These are phyloP conservation scores for Prunella himalayana DNA, from an alignment of 2,113 vertebrate genomes.

Conservation along the genomic window DNA sequence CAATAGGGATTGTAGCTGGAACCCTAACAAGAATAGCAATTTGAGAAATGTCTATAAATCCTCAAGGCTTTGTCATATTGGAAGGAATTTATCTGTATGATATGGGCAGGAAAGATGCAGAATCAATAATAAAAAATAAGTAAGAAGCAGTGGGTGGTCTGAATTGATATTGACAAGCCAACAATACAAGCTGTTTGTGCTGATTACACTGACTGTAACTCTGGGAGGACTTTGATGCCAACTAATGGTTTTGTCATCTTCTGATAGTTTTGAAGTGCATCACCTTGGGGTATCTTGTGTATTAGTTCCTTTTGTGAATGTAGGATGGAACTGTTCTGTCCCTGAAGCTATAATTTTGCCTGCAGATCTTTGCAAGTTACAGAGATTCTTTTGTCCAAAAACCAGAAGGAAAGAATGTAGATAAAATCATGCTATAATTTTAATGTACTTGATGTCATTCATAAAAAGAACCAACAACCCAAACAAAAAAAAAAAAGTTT, in stretches of 20 bases:
- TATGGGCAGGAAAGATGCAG: constrained; percentile 17
- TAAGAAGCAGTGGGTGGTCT: constrained; percentile 4
- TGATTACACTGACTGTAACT: background rate
- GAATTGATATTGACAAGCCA: constrained; percentile 44
- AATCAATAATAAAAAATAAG: constrained; percentile 58
- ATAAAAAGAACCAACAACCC: background rate
- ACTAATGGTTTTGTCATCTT: background rate
- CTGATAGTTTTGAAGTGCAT: constrained; percentile 1
- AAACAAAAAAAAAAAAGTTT: background rate
- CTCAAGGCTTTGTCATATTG: constrained; percentile 47
- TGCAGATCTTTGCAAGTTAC: background rate
- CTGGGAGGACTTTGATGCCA: background rate
- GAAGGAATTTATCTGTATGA: constrained; percentile 43
- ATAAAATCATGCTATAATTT: background rate
- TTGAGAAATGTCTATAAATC: constrained; percentile 52
- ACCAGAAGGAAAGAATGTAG: background rate
- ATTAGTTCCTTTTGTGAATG: constrained; percentile 13
- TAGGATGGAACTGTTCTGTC: background rate
- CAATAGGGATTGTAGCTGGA: background rate
- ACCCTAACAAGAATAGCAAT: constrained; percentile 35
- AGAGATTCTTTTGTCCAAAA: constrained; percentile 8
- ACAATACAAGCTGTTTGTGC: background rate
- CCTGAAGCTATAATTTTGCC: constrained; percentile 29
- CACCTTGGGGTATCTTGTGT: background rate
- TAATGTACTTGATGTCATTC: background rate